Evolutionary conservation across 2,888 invertebrate genomes (phyloP), one percentile per base, ranked within the genome.

Genomic region (Cyclophora albipunctata): DNA sequence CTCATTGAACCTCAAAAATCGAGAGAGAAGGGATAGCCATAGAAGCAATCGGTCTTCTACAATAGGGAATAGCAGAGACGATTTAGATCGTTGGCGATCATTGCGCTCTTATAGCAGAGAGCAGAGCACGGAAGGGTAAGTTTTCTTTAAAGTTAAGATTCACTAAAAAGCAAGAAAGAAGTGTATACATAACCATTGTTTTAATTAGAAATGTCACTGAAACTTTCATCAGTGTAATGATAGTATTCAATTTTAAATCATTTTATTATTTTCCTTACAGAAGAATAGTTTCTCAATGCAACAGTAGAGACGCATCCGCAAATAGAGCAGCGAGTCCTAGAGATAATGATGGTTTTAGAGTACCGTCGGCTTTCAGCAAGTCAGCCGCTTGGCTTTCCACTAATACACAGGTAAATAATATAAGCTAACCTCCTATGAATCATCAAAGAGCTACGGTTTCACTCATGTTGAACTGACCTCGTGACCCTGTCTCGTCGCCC

Each of bases 71-170:
- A 87, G 87, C 52, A 73, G 88, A 54, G 88, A 88, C 60, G 87
- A 88, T 59, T 71, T 88, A 52, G 88, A 88, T 53, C 74, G 84
- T 47, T 88, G 88, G 88, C 76, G 88, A 45, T 88, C 88, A 2
- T 64, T 87, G 53, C 70, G 88, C 42, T 88, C 87, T 33, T 89
- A 81, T 49, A 90, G 88, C 67, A 75, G 89, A 56, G 89, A 90
- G 64, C 88, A 87, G 46, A 90, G 89, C 55, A 74, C 80, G 50
- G 90, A 90, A 72, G 82, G 90, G 89, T 88, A 67, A 57, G 64
- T 58, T 43, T 47, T 33, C n/a, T 43, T 37, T 37, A 20, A 40
- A 20, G 37, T 37, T 37, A 20, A 20, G 20, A 1, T 20, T 20
- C 20, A 20, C 20, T 20, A 20, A 20, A 20, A 20, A 20, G 20